phyloP scores from a whole-genome alignment of 2,797 vertebrate genomes.

The Staurois parvus region DNA sequence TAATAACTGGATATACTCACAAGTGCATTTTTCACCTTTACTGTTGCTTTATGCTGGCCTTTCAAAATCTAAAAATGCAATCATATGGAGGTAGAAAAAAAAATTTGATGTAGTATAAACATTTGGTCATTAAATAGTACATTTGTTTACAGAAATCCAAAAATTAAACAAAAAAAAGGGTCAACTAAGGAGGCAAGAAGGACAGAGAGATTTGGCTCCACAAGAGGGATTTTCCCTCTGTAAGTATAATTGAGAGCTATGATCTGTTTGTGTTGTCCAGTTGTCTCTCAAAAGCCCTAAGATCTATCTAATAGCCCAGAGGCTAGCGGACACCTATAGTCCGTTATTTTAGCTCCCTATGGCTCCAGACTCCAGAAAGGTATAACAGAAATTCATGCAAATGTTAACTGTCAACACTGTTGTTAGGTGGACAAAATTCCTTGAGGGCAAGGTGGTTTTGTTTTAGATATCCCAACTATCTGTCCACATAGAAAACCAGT shows the following conservation, averaged over 20 bases:
- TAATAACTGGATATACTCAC: no score
- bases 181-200: background rate
- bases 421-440: background rate
- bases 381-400: constrained; percentile 10
- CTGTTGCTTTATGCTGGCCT: no score
- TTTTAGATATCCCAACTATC: constrained; percentile 40
- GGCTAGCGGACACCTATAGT: constrained; percentile 2
- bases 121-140: no score
- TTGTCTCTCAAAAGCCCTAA: constrained; percentile 60
- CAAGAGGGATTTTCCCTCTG: constrained; percentile 7
- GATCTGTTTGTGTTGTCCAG: constrained; percentile 40
- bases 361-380: constrained; percentile 28
- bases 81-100: no score
- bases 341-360: constrained; percentile 20
- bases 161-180: no score
- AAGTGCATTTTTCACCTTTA: no score
- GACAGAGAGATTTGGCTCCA: background rate
- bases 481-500: background rate
- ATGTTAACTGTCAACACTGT: constrained; percentile 2
- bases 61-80: no score
- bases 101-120: no score
- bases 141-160: no score
- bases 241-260: background rate
- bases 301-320: constrained; percentile 60
- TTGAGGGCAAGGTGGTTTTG: constrained; percentile 42